Percentiles rank a stretch among this genome's conserved stretches.
Evolutionary conservation across 2,113 vertebrate species (phyloP).

Genomic region (Nanorana parkeri): DNA sequence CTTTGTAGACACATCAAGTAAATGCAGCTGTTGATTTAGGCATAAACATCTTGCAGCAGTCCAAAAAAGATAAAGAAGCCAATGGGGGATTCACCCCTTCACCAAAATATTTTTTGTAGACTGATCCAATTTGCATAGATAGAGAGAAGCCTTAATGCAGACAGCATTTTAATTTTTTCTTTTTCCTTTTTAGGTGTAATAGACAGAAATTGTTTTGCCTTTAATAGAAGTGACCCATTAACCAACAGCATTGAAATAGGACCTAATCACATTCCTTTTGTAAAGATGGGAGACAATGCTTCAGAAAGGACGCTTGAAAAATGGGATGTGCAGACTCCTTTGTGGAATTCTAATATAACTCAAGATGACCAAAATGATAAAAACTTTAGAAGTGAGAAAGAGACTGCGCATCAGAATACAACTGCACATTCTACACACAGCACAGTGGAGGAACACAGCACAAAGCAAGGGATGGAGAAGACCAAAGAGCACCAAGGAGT

Average conservation of each 20-base stretch:
- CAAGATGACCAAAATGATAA: slow-evolving; percentile 61
- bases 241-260: slow-evolving; percentile 62
- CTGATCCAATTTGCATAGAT: too few relatives aligned
- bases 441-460: slow-evolving; percentile 28
- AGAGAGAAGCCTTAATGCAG: too few relatives aligned
- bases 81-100: too few relatives aligned
- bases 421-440: slow-evolving; percentile 52
- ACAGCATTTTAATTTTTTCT: background rate
- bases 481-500: slow-evolving; percentile 18
- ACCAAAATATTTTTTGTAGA: too few relatives aligned
- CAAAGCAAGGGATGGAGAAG: slow-evolving; percentile 45
- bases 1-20: too few relatives aligned
- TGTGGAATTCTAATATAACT: slow-evolving; percentile 56
- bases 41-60: too few relatives aligned
- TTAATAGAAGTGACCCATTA: slow-evolving; percentile 70
- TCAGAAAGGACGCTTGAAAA: slow-evolving; percentile 52
- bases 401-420: slow-evolving; percentile 41
- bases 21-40: too few relatives aligned
- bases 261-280: slow-evolving; percentile 60
- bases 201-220: slow-evolving; percentile 73
- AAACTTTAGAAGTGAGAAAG: slow-evolving; percentile 62
- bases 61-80: too few relatives aligned
- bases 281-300: slow-evolving; percentile 57
- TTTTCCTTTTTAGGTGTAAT: slow-evolving; percentile 73
- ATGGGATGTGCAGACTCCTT: slow-evolving; percentile 36